Conservation (phyloP, 1,140 invertebrate genomes). For the Coptotermes formosanus region DNA sequence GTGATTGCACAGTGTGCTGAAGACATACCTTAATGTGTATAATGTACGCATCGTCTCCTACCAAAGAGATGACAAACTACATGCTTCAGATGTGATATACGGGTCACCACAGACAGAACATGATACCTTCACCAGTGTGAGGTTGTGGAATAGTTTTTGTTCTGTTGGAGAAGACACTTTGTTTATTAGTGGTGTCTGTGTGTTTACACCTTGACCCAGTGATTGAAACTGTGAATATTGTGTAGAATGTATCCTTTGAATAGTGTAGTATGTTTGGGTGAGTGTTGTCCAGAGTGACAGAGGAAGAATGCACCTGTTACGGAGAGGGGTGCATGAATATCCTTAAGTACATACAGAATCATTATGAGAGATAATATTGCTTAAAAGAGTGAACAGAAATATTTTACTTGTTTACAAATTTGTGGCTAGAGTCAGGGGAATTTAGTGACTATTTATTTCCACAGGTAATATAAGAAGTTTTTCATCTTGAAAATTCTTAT, state of each 20-base stretch:
- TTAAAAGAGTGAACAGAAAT: slow-evolving; percentile 21
- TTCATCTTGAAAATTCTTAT: no score
- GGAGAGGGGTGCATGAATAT: not conserved
- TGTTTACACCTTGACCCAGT: slow-evolving; percentile 3
- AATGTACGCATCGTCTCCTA: not conserved
- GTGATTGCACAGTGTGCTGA: not conserved
- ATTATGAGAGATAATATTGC: slow-evolving; percentile 1
- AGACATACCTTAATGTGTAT: not conserved
- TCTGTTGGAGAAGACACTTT: not conserved
- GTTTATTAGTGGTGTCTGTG: not conserved
- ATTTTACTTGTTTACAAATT: slow-evolving; percentile 23
- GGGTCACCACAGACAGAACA: not conserved
- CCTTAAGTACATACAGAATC: not conserved
- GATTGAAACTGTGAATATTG: slow-evolving; percentile 5
- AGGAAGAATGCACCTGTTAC: not conserved
- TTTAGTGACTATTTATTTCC: not conserved
- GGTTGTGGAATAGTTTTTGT: not conserved
- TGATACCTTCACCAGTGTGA: not conserved
- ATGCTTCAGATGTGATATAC: not conserved
- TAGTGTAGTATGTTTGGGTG: not conserved
- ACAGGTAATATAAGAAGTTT: not conserved
- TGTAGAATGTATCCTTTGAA: slow-evolving; percentile 9
- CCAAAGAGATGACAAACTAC: not conserved
- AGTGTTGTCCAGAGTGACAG: not conserved
- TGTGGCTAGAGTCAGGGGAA: not conserved